These are phyloP conservation scores for Aphelinus certus DNA, from an alignment of 1,140 invertebrate species.

Conservation along the genomic window DNA sequence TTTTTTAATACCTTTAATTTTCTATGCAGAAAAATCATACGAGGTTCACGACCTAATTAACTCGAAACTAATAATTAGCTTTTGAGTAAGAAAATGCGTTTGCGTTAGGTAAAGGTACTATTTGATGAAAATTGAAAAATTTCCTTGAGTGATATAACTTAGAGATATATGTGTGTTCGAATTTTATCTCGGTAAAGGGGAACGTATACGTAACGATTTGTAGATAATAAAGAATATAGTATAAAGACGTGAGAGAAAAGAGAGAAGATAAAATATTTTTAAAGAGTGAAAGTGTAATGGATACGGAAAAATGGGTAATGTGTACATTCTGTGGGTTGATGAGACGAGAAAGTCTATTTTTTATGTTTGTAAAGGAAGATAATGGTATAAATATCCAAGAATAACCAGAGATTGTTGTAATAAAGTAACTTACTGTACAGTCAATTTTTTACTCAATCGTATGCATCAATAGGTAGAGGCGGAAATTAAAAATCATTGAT, in stretches of 20 bases:
- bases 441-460: slow-evolving; percentile 32
- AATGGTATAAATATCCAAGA: slow-evolving; percentile 36
- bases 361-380: slow-evolving; percentile 37
- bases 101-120: slow-evolving; percentile 14
- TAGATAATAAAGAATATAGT: background rate
- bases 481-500: slow-evolving; percentile 6
- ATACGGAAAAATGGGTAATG: slow-evolving; percentile 29
- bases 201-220: background rate
- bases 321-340: slow-evolving; percentile 37
- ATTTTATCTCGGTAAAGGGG: slow-evolving; percentile 4
- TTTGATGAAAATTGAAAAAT: slow-evolving; percentile 29
- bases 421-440: slow-evolving; percentile 32
- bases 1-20: slow-evolving; percentile 15
- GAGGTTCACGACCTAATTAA: too few relatives aligned
- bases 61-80: too few relatives aligned
- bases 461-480: background rate
- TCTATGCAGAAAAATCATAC: too few relatives aligned
- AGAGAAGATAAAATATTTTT: slow-evolving; percentile 39
- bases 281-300: slow-evolving; percentile 23
- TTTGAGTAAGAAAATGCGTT: too few relatives aligned
- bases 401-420: slow-evolving; percentile 37
- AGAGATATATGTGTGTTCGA: slow-evolving; percentile 26
- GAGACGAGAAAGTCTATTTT: slow-evolving; percentile 38
- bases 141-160: slow-evolving; percentile 25
- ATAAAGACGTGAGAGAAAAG: background rate